Conservation (phyloP, 2,797 vertebrate species). For the Diplodus puntazzo region DNA sequence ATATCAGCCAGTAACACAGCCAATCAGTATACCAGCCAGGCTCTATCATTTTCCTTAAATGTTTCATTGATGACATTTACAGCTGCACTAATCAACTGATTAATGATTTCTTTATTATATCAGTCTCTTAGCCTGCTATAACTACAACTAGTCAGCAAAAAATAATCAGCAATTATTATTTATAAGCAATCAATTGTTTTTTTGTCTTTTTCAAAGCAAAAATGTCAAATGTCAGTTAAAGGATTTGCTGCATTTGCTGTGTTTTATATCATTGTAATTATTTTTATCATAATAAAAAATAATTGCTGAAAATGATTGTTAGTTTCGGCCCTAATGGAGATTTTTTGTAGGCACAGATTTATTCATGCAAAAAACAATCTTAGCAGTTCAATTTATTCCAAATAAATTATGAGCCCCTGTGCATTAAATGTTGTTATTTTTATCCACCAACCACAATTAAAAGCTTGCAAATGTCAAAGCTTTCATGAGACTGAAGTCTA, state of each 20-base stretch:
- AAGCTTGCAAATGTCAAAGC: constrained; percentile 34
- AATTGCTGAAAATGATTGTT: neutral
- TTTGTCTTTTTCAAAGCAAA: neutral
- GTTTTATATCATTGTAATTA: neutral
- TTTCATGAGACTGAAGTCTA: constrained; percentile 16
- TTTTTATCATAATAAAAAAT: no score
- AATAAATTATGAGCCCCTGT: neutral
- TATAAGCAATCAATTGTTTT: neutral
- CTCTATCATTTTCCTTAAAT: neutral
- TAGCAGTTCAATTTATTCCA: neutral
- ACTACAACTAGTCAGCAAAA: neutral
- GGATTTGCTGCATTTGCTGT: no score
- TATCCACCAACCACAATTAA: constrained; percentile 13
- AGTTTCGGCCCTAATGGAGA: neutral
- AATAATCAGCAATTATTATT: neutral
- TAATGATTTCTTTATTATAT: no score
- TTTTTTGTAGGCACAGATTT: neutral
- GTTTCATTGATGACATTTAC: neutral
- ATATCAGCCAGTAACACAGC: no score
- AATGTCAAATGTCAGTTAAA: neutral
- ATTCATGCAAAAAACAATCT: neutral
- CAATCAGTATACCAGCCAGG: no score
- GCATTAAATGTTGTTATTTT: no score
- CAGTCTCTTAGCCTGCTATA: no score
- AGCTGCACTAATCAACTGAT: neutral